phyloP scores from a whole-genome alignment of 2,113 vertebrate genomes.

The Hippoglossus stenolepis region DNA sequence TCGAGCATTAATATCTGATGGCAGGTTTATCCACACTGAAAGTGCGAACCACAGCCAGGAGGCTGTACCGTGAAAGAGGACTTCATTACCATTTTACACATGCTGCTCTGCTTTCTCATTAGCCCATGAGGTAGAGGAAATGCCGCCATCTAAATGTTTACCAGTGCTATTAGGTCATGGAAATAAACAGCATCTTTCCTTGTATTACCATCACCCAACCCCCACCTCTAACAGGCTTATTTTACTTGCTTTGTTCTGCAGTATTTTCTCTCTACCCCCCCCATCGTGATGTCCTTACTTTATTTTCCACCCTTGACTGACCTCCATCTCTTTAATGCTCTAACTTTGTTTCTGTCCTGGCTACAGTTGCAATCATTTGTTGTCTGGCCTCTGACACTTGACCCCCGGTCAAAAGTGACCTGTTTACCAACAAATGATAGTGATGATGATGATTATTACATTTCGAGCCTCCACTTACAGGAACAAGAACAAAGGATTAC shows the following conservation, averaged over 20 bases:
- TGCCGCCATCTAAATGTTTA: slow-evolving; percentile 69
- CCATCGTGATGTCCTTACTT: slow-evolving; percentile 17
- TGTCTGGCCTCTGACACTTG: slow-evolving; percentile 9
- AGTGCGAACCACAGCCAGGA: slow-evolving; percentile 47
- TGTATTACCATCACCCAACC: slow-evolving; percentile 2
- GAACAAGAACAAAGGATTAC: background rate
- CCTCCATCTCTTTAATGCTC: slow-evolving; percentile 32
- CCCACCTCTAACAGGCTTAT: background rate
- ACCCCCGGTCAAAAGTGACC: slow-evolving; percentile 15
- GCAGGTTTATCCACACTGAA: slow-evolving; percentile 21
- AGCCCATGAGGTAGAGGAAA: slow-evolving; percentile 69
- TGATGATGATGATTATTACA: background rate
- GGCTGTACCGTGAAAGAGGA: slow-evolving; percentile 53
- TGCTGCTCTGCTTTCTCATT: slow-evolving; percentile 70
- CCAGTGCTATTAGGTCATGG: slow-evolving; percentile 65
- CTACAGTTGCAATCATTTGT: slow-evolving; percentile 12
- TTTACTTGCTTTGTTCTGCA: slow-evolving; percentile 16
- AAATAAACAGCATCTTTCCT: slow-evolving; percentile 65
- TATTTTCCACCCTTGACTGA: slow-evolving; percentile 11
- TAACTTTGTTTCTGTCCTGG: slow-evolving; percentile 4
- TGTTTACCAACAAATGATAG: background rate
- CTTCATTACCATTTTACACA: slow-evolving; percentile 76
- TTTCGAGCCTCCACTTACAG: background rate
- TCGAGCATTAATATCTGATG: slow-evolving; percentile 19
- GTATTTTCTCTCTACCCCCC: slow-evolving; percentile 29